Evolutionary conservation across 1,140 invertebrate genomes (phyloP).

Genomic region (Bilobella aurantiaca): DNA sequence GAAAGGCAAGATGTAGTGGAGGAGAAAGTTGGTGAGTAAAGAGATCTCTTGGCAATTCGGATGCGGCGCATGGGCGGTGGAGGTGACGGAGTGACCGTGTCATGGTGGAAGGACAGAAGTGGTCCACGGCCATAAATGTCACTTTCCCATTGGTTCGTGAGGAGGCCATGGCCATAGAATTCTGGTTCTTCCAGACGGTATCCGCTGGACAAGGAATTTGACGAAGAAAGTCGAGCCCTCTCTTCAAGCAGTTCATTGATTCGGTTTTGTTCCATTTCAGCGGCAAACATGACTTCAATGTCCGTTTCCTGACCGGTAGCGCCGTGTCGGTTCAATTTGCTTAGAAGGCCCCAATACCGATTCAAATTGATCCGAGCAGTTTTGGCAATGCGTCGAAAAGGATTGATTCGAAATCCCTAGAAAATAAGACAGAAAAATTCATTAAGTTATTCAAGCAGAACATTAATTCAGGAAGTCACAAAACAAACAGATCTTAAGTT

Average conservation of each 20-base stretch:
- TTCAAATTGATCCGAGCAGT: conserved; percentile 33
- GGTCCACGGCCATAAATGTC: not conserved
- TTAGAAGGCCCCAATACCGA: conserved; percentile 31
- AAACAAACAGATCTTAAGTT: not conserved
- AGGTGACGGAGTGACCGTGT: not conserved
- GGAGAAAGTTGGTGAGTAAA: not conserved
- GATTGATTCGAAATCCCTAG: conserved; percentile 25
- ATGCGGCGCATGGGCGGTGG: not conserved
- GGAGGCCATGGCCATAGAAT: not conserved
- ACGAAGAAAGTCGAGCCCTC: conserved; percentile 18
- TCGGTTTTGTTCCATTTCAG: conserved; percentile 31
- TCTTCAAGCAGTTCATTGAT: conserved; percentile 34
- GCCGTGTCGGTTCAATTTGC: conserved; percentile 5
- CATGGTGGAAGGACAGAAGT: not conserved
- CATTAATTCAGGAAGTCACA: no score
- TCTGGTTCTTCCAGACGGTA: conserved; percentile 22
- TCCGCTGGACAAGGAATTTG: conserved; percentile 28
- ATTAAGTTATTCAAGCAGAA: conserved; percentile 13
- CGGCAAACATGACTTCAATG: not conserved
- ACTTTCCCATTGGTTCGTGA: not conserved
- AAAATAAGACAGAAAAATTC: conserved; percentile 22
- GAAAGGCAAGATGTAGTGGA: no score
- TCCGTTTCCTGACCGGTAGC: no score
- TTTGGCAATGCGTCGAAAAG: conserved; percentile 30
- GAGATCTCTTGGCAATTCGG: not conserved